These are phyloP conservation scores for Melanostigma gelatinosum DNA, from an alignment of 2,113 vertebrate species.

Conservation along the genomic window DNA sequence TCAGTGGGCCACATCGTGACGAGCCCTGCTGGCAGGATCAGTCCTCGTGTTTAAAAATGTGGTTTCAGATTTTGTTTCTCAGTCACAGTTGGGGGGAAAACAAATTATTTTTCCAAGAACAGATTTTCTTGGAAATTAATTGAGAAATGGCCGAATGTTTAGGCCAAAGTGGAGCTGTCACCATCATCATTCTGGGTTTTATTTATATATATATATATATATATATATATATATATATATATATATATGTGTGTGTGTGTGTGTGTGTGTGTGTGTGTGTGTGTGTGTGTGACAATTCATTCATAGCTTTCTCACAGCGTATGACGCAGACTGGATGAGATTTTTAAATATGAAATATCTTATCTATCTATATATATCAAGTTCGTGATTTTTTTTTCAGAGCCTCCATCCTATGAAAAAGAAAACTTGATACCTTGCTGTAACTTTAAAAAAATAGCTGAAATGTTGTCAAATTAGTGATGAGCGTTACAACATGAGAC, in stretches of 20 bases:
- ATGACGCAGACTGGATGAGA: neutral
- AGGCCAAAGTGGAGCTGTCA: neutral
- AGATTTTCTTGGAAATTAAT: neutral
- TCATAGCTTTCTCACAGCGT: neutral
- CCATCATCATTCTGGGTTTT: neutral
- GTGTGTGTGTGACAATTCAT: neutral
- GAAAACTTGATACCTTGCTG: neutral
- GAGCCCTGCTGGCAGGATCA: constrained; percentile 39
- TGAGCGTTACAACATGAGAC: neutral
- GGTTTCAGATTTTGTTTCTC: constrained; percentile 27
- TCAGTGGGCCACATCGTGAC: constrained; percentile 47
- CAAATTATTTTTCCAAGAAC: neutral
- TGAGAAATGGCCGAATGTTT: neutral
- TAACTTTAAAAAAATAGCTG: neutral
- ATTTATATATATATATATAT: neutral
- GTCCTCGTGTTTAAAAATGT: constrained; percentile 21
- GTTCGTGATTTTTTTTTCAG: neutral
- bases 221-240: too few relatives aligned
- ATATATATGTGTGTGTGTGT: too few relatives aligned
- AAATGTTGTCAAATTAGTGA: neutral
- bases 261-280: too few relatives aligned
- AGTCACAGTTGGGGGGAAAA: neutral
- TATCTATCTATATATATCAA: neutral
- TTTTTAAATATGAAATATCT: too few relatives aligned
- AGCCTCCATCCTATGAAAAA: neutral